Percentiles rank a stretch among this genome's conserved stretches.
These are phyloP conservation scores for Chrysolina americana DNA, from an alignment of 2,888 invertebrate genomes.

Conservation along the genomic window DNA sequence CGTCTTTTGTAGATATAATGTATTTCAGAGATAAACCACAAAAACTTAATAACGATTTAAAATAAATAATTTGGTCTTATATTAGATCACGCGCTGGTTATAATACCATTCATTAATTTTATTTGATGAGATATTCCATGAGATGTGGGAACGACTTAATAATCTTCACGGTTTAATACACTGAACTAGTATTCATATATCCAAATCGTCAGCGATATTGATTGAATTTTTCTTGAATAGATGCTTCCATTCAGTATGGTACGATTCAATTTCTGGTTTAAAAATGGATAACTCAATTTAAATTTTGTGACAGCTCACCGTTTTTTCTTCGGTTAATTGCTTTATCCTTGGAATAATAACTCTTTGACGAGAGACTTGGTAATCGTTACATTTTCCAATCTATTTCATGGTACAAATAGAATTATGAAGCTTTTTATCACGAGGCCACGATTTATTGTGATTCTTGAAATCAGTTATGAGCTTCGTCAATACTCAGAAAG, in stretches of 20 bases:
- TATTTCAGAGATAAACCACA: slow-evolving; percentile 42
- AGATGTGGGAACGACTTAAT: slow-evolving; percentile 53
- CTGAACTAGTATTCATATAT: slow-evolving; percentile 42
- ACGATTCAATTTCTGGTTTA: slow-evolving; percentile 1
- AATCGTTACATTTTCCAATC: neutral
- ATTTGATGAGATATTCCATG: slow-evolving; percentile 50
- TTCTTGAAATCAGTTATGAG: too few species aligned
- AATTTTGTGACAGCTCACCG: neutral
- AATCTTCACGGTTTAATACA: slow-evolving; percentile 49
- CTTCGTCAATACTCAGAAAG: too few species aligned
- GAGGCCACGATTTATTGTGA: too few species aligned
- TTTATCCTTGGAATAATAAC: neutral
- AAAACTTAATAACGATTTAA: slow-evolving; percentile 51
- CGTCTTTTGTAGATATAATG: slow-evolving; percentile 43
- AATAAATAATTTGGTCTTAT: slow-evolving; percentile 53
- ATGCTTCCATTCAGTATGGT: slow-evolving; percentile 30
- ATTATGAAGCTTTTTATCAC: neutral
- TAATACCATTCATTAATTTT: slow-evolving; percentile 53
- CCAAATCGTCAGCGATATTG: slow-evolving; percentile 45
- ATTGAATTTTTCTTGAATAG: slow-evolving; percentile 46
- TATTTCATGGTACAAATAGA: slow-evolving; percentile 1
- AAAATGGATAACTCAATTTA: slow-evolving; percentile 13
- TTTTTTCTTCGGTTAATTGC: slow-evolving; percentile 8
- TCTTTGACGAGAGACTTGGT: neutral
- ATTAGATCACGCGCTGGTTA: slow-evolving; percentile 52